Evolutionary conservation across 1,140 invertebrate genomes (phyloP).

Genomic region (Lordiphosa stackelbergi): DNA sequence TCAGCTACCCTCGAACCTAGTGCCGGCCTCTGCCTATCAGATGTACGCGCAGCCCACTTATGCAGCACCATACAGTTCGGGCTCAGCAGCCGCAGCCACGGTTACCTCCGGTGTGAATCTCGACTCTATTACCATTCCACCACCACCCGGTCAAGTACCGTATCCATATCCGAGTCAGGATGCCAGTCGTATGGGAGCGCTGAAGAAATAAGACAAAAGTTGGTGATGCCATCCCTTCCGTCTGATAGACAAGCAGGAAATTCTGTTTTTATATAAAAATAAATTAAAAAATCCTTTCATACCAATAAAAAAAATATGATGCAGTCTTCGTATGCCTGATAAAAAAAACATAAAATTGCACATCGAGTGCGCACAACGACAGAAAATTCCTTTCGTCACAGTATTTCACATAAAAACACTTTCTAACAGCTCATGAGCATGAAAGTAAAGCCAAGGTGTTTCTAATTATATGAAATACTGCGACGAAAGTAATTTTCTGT

Average conservation of each 20-base stretch:
- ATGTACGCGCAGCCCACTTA: constrained; percentile 81
- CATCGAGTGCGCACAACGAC: too few species aligned
- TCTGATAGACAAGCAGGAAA: background rate
- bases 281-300: background rate
- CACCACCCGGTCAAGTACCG: constrained; percentile 82
- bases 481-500: too few species aligned
- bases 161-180: constrained; percentile 98
- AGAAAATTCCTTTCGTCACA: too few species aligned
- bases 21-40: constrained; percentile 79
- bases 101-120: constrained; percentile 51
- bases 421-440: too few species aligned
- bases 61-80: constrained; percentile 74
- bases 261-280: constrained; percentile 8
- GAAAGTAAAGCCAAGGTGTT: too few species aligned
- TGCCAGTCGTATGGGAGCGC: constrained; percentile 90
- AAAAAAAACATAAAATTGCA: too few species aligned
- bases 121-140: constrained; percentile 78
- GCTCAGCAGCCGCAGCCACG: constrained; percentile 17
- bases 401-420: too few species aligned
- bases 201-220: constrained; percentile 51
- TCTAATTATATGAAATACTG: too few species aligned
- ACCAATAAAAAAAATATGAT: too few species aligned
- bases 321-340: too few species aligned
- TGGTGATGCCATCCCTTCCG: background rate
- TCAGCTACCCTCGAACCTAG: constrained; percentile 79